phyloP scores from a whole-genome alignment of 2,888 invertebrate genomes.

The Subacronicta megacephala region DNA sequence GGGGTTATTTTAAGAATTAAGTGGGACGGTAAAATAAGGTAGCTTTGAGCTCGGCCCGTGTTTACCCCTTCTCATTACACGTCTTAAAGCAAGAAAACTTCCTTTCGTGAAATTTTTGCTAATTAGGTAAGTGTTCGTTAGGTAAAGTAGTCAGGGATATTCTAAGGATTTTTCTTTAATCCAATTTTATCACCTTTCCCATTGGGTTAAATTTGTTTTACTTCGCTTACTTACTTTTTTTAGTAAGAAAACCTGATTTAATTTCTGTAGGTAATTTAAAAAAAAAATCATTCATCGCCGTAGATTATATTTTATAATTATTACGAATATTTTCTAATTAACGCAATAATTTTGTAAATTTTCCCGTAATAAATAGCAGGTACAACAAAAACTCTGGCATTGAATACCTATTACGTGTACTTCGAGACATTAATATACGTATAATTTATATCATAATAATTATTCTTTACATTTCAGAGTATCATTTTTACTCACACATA shows the following conservation, averaged over 20 bases:
- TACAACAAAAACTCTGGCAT: conserved; percentile 25
- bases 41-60: conserved; percentile 30
- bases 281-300: too few relatives aligned
- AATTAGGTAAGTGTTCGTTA: conserved; percentile 54
- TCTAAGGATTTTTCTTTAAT: conserved; percentile 27
- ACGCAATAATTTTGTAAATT: conserved; percentile 9
- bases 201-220: conserved; percentile 33
- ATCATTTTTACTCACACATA: too few relatives aligned
- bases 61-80: conserved; percentile 48
- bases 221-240: conserved; percentile 9
- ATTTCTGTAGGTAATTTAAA: neutral
- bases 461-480: too few relatives aligned
- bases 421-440: conserved; percentile 27
- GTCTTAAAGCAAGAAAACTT: conserved; percentile 35
- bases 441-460: too few relatives aligned
- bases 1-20: conserved; percentile 54
- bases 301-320: neutral
- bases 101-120: conserved; percentile 32
- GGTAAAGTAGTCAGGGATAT: conserved; percentile 37
- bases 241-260: neutral
- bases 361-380: conserved; percentile 25
- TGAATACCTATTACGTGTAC: conserved; percentile 20
- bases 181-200: conserved; percentile 38
- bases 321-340: too few relatives aligned
- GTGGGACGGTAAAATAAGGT: conserved; percentile 37